A percentile compares a stretch with the other conserved stretches of the same genome.
phyloP scores from a whole-genome alignment of 2,888 invertebrate genomes.

The Pediacus dermestoides region DNA sequence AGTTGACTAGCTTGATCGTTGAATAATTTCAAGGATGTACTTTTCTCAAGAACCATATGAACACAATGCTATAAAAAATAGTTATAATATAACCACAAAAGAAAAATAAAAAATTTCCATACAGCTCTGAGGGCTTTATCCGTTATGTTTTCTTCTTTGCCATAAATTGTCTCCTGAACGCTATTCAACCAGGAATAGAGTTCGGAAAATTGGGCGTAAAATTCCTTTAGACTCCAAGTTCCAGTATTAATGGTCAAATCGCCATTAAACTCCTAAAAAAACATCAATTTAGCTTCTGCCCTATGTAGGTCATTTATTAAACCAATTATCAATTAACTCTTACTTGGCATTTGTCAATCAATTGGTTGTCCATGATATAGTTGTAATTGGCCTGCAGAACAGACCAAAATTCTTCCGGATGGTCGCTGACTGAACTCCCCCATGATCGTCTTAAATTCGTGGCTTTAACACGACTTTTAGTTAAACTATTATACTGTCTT shows the following conservation, averaged over 20 bases:
- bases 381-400: conserved; percentile 87
- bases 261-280: conserved; percentile 69
- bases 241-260: conserved; percentile 66
- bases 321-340: conserved; percentile 15
- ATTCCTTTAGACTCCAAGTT: conserved; percentile 73
- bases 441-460: conserved; percentile 69
- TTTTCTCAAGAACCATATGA: conserved; percentile 70
- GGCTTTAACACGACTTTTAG: conserved; percentile 59
- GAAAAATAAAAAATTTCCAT: conserved; percentile 33
- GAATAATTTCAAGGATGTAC: conserved; percentile 68
- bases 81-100: conserved; percentile 13
- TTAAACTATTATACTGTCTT: conserved; percentile 81
- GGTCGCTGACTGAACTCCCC: conserved; percentile 70
- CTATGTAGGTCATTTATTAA: background rate
- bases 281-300: too few relatives aligned
- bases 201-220: conserved; percentile 74
- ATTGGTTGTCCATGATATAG: conserved; percentile 92
- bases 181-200: conserved; percentile 78
- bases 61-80: conserved; percentile 64
- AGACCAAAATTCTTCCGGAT: conserved; percentile 88
- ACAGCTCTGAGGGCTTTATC: conserved; percentile 68
- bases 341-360: conserved; percentile 81
- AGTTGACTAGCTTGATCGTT: conserved; percentile 75
- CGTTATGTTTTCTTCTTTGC: conserved; percentile 67
- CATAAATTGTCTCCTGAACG: conserved; percentile 73